Percentiles rank a stretch among this genome's conserved stretches.
phyloP scores from a whole-genome alignment of 2,113 vertebrate species.

The Psilopogon haemacephalus region DNA sequence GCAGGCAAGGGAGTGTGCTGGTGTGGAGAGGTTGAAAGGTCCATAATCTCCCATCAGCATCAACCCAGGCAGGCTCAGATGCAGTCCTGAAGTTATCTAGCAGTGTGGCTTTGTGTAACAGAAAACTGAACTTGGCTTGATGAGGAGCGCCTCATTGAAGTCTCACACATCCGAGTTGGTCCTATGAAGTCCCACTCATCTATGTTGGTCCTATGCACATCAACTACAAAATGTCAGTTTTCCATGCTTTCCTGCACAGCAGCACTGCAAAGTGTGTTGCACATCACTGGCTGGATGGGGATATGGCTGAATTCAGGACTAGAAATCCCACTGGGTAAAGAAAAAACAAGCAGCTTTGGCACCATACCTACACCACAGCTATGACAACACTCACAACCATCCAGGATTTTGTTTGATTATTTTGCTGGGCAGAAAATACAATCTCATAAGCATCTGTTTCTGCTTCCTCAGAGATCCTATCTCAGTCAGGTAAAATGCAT shows the following conservation, averaged over 20 bases:
- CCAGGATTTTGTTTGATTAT: background rate
- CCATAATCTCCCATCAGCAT: accelerated
- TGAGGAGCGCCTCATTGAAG: background rate
- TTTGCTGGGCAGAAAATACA: background rate
- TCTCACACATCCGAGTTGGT: background rate
- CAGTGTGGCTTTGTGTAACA: background rate
- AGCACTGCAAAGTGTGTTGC: background rate
- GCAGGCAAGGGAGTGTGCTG: background rate
- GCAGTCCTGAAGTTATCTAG: background rate
- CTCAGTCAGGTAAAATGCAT: background rate
- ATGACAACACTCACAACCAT: background rate
- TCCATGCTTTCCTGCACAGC: background rate
- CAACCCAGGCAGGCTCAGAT: background rate
- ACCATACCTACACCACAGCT: background rate
- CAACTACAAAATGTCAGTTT: background rate
- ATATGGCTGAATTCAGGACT: background rate
- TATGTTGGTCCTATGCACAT: background rate
- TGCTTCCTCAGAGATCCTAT: background rate
- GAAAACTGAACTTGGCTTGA: background rate
- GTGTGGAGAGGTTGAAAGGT: background rate
- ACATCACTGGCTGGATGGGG: background rate
- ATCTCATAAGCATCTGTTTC: background rate
- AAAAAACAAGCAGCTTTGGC: background rate
- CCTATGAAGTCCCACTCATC: too few species aligned
- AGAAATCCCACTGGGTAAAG: background rate